Conservation (phyloP, 2,888 invertebrate species). For the Erebia ligea region DNA sequence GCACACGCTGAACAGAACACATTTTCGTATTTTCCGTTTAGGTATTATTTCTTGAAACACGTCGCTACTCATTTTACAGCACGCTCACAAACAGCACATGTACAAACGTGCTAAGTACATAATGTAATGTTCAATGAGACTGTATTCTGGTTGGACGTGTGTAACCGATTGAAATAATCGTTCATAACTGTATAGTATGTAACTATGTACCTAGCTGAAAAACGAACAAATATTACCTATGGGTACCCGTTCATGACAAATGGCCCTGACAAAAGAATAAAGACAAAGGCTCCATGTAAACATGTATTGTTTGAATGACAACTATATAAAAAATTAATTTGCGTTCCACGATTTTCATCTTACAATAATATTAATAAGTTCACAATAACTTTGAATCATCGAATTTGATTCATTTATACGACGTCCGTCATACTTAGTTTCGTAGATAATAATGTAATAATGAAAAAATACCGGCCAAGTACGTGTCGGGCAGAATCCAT, state of each 20-base stretch:
- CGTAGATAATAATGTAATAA: no score
- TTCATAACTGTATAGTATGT: not conserved
- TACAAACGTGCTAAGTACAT: not conserved
- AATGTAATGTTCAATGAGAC: not conserved
- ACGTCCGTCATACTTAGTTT: no score
- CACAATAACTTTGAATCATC: no score
- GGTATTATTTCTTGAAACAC: slow-evolving; percentile 14
- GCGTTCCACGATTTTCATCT: no score
- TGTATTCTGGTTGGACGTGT: not conserved
- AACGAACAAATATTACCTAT: slow-evolving; percentile 26
- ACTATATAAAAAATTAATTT: not conserved
- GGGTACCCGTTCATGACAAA: slow-evolving; percentile 38
- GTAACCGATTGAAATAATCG: not conserved
- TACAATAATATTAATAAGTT: no score
- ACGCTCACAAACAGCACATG: not conserved
- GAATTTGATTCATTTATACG: no score
- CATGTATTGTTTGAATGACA: not conserved
- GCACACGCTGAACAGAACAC: not conserved
- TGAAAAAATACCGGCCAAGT: no score
- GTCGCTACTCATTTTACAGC: not conserved
- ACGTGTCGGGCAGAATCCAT: no score
- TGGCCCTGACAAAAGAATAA: slow-evolving; percentile 41
- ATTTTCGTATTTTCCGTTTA: slow-evolving; percentile 10
- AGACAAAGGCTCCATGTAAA: slow-evolving; percentile 29
- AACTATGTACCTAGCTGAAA: slow-evolving; percentile 19